Conservation (phyloP, 1,140 invertebrate species). For the Phocides pigmalion region DNA sequence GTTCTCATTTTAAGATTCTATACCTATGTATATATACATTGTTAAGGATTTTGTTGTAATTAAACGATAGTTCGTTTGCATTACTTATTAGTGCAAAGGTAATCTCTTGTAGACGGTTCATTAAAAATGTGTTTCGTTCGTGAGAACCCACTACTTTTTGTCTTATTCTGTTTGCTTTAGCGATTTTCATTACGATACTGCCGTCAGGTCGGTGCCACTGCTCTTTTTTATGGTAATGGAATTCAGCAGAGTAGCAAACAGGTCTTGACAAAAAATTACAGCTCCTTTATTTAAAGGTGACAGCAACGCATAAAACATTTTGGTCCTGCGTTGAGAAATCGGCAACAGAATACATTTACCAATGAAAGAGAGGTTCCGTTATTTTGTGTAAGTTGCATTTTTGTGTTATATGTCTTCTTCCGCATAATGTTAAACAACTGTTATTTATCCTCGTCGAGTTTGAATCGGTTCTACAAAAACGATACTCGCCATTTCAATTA, state of each 20-base stretch:
- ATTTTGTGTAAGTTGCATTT: not conserved
- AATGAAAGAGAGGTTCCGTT: conserved; percentile 3
- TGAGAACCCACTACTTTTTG: conserved; percentile 17
- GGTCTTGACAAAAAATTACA: conserved; percentile 31
- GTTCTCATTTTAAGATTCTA: too few relatives aligned
- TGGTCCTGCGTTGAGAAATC: conserved; percentile 6
- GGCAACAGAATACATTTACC: conserved; percentile 13
- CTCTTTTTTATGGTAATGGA: conserved; percentile 35
- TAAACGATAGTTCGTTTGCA: not conserved
- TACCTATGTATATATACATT: too few relatives aligned
- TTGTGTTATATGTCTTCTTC: too few relatives aligned
- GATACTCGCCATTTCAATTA: too few relatives aligned
- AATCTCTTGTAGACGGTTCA: conserved; percentile 4
- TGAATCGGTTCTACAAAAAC: too few relatives aligned
- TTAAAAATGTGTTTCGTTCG: conserved; percentile 19
- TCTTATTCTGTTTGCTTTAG: conserved; percentile 28
- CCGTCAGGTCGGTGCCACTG: conserved; percentile 30
- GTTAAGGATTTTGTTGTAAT: not conserved
- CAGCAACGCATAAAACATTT: conserved; percentile 29
- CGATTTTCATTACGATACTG: conserved; percentile 34
- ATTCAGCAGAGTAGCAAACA: conserved; percentile 31
- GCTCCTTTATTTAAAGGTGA: conserved; percentile 30
- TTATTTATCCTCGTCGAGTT: too few relatives aligned
- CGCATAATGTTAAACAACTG: too few relatives aligned
- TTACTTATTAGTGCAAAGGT: conserved; percentile 1